phyloP scores from a whole-genome alignment of 1,140 invertebrate species.

The Gryon sp. region DNA sequence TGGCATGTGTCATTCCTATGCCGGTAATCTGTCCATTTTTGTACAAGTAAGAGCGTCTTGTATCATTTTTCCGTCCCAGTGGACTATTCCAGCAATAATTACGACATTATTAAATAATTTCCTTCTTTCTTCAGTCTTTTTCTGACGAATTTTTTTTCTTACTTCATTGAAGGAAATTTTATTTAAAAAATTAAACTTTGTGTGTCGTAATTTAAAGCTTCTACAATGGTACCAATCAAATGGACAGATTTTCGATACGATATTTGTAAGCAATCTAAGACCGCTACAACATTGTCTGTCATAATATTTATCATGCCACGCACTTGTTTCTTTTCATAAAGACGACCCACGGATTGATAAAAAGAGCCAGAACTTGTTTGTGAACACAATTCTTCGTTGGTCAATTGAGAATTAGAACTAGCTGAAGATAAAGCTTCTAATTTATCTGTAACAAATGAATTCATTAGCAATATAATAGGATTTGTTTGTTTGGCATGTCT shows the following conservation, averaged over 20 bases:
- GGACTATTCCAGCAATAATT: constrained; percentile 25
- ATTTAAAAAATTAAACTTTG: constrained; percentile 50
- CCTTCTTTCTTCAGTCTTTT: constrained; percentile 20
- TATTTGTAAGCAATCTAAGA: constrained; percentile 50
- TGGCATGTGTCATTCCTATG: no score
- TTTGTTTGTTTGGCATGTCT: no score
- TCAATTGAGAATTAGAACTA: no score
- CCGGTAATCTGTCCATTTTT: constrained; percentile 19
- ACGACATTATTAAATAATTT: constrained; percentile 35
- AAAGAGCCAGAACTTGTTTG: no score
- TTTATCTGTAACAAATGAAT: no score
- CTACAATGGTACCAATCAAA: constrained; percentile 38
- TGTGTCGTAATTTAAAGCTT: constrained; percentile 44
- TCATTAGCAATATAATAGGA: no score
- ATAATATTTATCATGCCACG: constrained; percentile 47
- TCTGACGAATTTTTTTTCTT: constrained; percentile 28
- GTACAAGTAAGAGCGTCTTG: constrained; percentile 12
- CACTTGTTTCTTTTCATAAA: constrained; percentile 1
- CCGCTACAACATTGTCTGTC: constrained; percentile 57
- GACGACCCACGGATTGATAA: no score
- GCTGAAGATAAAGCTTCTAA: no score
- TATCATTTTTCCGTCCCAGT: constrained; percentile 58
- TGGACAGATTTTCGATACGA: constrained; percentile 55
- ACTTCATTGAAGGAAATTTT: constrained; percentile 56
- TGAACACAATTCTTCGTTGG: no score